Base-by-base conservation (phyloP, 2,797 vertebrate genomes). In the Hydrocynus forskahlii region DNA sequence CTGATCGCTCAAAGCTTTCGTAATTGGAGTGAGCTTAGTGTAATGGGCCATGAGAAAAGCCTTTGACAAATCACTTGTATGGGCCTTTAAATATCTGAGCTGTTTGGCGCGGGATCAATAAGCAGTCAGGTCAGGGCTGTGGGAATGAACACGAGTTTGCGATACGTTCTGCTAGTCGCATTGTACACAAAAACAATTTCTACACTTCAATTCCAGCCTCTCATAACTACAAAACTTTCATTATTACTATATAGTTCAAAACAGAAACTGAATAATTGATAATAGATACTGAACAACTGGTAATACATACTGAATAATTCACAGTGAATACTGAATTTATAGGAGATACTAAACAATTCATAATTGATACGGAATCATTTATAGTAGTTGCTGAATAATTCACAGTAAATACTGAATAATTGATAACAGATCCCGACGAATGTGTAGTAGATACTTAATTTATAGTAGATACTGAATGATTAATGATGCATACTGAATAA, bases 51-150 rank as follows among this genome's bases (percentile, higher is more conserved):
- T 90, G 88, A 91, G 89, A 88, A 70, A 82, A 82, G 82, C 81
- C 25, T 67, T 81, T 85, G 83, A 88, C 82, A 71, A 63, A 68
- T 72, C 72, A 75, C 85, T 84, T 69, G 69, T 81, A 81, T 89
- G 48, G 73, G 29, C 55, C 83, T 85, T 79, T 50, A 79, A 86
- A 81, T 84, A 77, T 93, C 93, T 91, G 92, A 92, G 94, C 91
- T 7, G 86, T 89, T 92, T 85, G 85, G 89, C 88, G 89, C 88
- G 71, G 86, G 83, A 74, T 81, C 75, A 77, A 45, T 59, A 55
- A 23, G 6, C 43, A 57, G 74, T 76, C 80, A 81, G 80, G 17
- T 64, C 45, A 72, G 59, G 17, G 7, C 8, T 40, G 63, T 40
- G 63, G 35, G 35, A 66, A 66, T 16, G 14, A 64, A 38, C 25